Base-by-base conservation (phyloP, 2,888 invertebrate species). In the Chloroclystis v-ata region DNA sequence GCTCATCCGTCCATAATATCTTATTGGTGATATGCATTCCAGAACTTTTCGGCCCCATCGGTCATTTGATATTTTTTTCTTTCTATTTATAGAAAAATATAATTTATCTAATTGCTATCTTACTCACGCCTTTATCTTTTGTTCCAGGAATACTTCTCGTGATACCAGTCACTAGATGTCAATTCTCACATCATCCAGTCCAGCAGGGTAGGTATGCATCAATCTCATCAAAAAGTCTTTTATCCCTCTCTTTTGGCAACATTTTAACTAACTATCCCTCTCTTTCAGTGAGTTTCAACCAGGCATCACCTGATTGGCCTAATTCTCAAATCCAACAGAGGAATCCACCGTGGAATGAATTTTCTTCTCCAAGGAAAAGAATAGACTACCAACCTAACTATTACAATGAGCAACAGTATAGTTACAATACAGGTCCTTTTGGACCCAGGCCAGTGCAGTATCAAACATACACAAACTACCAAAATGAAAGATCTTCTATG, bases 151-250 rank as follows among this genome's bases (percentile, higher is more conserved):
- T 79, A 5, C 58, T 82, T 9, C 54, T 78, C 10, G 43, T 81
- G 24, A 56, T 69, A 12, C 46, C 69, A 28, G 63, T 64, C 42
- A 63, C 67, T 58, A 62, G 57, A 75, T 74, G 83, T 65, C 84
- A 86, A 63, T 75, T 74, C 47, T 61, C 69, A 55, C 82, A 73
- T 65, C 86, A 84, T 61, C 82, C 78, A 30, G 44, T 40, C 49
- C 49, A 49, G 49, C 49, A 49, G 82, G 87, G 87, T 87, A 87
- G 87, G 87, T 87, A 87, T 68, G 87, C 87, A 87, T 87, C 87
- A 82, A 30, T 44, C 56, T 54, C 48, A 45, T 51, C 47, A 48
- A n/a, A n/a, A n/a, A n/a, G n/a, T n/a, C n/a, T n/a, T n/a, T n/a
- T n/a, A n/a, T n/a, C 24, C 9, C 16, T 7, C 33, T 35, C 20